phyloP scores from a whole-genome alignment of 2,888 invertebrate genomes.

The Nipponacmea schrenckii region DNA sequence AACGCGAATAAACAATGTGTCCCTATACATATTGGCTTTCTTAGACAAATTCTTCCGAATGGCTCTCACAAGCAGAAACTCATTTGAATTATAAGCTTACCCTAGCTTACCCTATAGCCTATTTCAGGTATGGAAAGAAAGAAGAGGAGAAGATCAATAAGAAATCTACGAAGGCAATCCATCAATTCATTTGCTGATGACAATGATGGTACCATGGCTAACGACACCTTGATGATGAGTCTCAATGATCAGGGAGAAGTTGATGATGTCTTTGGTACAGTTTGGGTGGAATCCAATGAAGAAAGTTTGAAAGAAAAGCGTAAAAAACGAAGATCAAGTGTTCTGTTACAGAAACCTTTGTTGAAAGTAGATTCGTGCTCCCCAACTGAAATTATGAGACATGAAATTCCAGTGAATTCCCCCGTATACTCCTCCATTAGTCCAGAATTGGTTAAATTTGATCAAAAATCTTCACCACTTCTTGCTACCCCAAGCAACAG shows the following conservation, averaged over 20 bases:
- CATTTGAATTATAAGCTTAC: no score
- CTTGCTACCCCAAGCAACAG: not conserved
- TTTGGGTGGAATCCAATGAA: not conserved
- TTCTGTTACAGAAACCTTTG: not conserved
- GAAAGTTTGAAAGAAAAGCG: slow-evolving; percentile 6
- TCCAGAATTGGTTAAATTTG: not conserved
- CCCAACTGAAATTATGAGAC: not conserved
- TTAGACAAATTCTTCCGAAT: no score
- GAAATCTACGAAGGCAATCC: slow-evolving; percentile 10
- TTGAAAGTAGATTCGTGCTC: not conserved
- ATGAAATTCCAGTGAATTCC: not conserved
- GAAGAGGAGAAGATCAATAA: slow-evolving; percentile 13
- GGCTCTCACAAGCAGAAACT: no score
- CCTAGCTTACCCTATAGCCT: no score
- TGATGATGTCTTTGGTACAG: not conserved
- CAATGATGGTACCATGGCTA: not conserved
- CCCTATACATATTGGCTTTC: no score
- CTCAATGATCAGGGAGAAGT: not conserved
- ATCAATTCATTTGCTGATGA: not conserved
- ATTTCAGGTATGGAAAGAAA: slow-evolving; percentile 4
- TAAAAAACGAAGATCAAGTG: not conserved
- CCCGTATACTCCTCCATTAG: not conserved
- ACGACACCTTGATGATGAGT: not conserved
- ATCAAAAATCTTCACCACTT: not conserved
- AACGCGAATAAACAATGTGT: no score